Percentiles rank a stretch among this genome's conserved stretches.
These are phyloP conservation scores for Carpatolechia fugitivella DNA, from an alignment of 2,888 invertebrate genomes.

Conservation along the genomic window DNA sequence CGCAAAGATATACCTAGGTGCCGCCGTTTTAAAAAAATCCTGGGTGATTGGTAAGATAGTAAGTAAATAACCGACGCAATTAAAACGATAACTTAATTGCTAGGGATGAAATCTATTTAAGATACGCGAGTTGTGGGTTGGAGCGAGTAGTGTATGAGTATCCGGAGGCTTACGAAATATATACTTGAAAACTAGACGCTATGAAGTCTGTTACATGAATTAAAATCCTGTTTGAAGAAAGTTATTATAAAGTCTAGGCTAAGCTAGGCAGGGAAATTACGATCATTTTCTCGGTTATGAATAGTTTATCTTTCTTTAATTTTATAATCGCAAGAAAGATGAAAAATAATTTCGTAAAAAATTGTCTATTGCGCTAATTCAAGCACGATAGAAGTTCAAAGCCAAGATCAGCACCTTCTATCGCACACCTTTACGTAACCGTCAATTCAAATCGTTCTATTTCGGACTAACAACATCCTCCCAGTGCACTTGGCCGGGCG, in stretches of 20 bases:
- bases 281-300: not conserved
- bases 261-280: not conserved
- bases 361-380: too few relatives aligned
- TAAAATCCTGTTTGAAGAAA: conserved; percentile 10
- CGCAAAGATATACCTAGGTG: too few relatives aligned
- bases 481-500: conserved; percentile 72
- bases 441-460: conserved; percentile 52
- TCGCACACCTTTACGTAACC: conserved; percentile 11
- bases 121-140: too few relatives aligned
- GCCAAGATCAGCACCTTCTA: not conserved
- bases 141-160: not conserved
- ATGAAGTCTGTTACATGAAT: conserved; percentile 12
- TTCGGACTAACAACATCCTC: conserved; percentile 62
- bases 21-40: too few relatives aligned
- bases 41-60: too few relatives aligned
- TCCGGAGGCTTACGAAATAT: conserved; percentile 3
- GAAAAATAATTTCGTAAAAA: too few relatives aligned
- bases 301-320: too few relatives aligned
- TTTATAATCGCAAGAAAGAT: too few relatives aligned
- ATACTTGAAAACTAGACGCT: conserved; percentile 9
- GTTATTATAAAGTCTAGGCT: not conserved
- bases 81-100: too few relatives aligned
- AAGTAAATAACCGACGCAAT: not conserved
- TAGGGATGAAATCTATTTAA: too few relatives aligned
- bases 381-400: conserved; percentile 10